These are phyloP conservation scores for Podiceps cristatus DNA, from an alignment of 2,113 vertebrate genomes.

Conservation along the genomic window DNA sequence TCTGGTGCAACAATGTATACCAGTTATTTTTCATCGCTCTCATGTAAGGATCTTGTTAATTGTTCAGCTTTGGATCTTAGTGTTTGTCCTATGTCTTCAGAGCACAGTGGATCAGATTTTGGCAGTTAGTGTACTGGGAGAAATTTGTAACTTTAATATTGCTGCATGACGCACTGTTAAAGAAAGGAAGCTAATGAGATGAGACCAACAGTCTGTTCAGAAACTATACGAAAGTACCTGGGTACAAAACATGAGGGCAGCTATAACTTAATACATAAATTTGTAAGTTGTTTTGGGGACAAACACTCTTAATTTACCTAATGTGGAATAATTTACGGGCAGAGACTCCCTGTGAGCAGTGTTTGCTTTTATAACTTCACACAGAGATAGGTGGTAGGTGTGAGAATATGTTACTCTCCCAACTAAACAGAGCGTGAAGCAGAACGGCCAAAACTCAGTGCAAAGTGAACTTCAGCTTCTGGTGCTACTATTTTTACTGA, in stretches of 20 bases:
- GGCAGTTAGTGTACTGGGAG: background rate
- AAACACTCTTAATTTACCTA: background rate
- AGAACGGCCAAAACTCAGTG: background rate
- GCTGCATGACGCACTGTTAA: background rate
- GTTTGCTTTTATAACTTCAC: background rate
- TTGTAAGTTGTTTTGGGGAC: background rate
- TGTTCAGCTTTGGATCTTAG: background rate
- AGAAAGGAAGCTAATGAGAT: background rate
- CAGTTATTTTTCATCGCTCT: background rate
- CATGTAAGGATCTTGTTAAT: background rate
- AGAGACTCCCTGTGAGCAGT: background rate
- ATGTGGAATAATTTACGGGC: background rate
- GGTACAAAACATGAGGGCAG: background rate
- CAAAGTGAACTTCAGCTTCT: background rate
- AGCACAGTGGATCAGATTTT: background rate
- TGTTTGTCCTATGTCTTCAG: background rate
- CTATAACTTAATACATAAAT: background rate
- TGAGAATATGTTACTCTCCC: background rate
- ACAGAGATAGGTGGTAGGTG: background rate
- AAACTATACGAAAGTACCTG: background rate
- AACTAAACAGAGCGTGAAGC: background rate
- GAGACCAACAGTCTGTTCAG: background rate
- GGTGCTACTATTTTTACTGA: background rate
- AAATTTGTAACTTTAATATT: background rate
- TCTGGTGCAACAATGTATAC: background rate